Base-by-base conservation (phyloP, 2,113 vertebrate species). In the Sisor rabdophorus region DNA sequence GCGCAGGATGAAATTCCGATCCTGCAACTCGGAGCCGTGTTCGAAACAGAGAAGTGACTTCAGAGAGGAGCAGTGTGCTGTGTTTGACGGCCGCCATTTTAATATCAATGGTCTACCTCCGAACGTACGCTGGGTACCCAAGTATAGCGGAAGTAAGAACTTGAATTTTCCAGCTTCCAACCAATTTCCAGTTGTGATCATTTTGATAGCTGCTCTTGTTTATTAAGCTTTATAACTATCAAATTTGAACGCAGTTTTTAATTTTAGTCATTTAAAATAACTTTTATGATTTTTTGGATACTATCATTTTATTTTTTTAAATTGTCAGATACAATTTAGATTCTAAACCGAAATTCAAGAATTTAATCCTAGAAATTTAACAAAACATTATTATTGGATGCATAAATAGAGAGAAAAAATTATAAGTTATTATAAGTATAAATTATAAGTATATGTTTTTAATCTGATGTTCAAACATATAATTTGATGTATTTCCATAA, bases 31-130 rank as follows among this genome's bases (percentile, higher is more conserved):
- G 0, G 96, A 99, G 61, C 94, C 95, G 0, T 99, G 98, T 89
- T 93, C 91, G 0, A 95, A 94, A 85, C 93, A 95, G 89, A 95
- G 92, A 87, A 93, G 90, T 56, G 97, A 98, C 87, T 99, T 99
- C 89, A 91, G 98, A 24, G 98, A 99, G 0, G 97, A 99, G 72
- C 98, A 99, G 76, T 99, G 98, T 0, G 91, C 94, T 0, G 88
- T 92, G 32, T 99, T 96, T 0, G 95, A 99, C 0, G 97, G 98
- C 81, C 94, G 95, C 59, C 97, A 98, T 87, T 99, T 99, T 74
- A 99, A 98, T 91, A 99, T 99, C 91, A 99, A 98, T 3, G 95
- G 96, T 80, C 93, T 99, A 89, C 95, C 93, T 88, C 93, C 95
- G 0, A 96, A 92, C 0, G 96, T 98, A 82, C 95, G 95, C 90